Evolutionary conservation across 2,797 vertebrate species (phyloP), one percentile per base, ranked within the genome.

Genomic region (Valencia hispanica): DNA sequence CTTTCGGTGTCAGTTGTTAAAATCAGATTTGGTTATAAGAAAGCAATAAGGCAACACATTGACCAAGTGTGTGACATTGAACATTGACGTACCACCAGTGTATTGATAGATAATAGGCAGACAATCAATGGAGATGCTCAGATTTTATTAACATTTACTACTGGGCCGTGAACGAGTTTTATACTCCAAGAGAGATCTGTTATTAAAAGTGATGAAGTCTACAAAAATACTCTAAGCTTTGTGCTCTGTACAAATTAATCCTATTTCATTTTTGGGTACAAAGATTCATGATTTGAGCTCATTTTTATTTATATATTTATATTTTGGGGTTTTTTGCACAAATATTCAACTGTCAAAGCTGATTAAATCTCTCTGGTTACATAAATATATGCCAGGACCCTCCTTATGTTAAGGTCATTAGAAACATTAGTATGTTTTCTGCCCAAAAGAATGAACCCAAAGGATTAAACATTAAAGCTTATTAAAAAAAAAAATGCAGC

Each of bases 111-210:
- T 90, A 90, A 92, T 70, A 84, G 85, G 75, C 76, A 84, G 79
- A 63, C 73, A 41, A 90, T 94, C 92, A 87, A 93, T 93, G 75
- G 36, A 70, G 59, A 84, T 78, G 84, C 77, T 84, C 50, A 5
- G 85, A 89, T 86, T 92, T 92, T 93, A 94, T 94, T 89, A 94
- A 80, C 84, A 79, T 83, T 86, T 87, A 73, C 80, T 82, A 81
- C 91, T 89, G 89, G 80, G 84, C 77, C n/a, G 65, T 14, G 81
- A 91, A 93, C 84, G n/a, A 88, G 93, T 63, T 66, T 77, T 89
- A 83, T 81, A 86, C 66, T 78, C 65, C 61, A 53, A 77, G 71
- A 84, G 47, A 77, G 66, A 81, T 68, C 72, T 61, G n/a, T 9
- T 59, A 39, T 36, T 70, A 27, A 79, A 48, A 45, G 65, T 30